Evolutionary conservation across 2,113 vertebrate genomes (phyloP).

Genomic region (Ceyx margarethae): DNA sequence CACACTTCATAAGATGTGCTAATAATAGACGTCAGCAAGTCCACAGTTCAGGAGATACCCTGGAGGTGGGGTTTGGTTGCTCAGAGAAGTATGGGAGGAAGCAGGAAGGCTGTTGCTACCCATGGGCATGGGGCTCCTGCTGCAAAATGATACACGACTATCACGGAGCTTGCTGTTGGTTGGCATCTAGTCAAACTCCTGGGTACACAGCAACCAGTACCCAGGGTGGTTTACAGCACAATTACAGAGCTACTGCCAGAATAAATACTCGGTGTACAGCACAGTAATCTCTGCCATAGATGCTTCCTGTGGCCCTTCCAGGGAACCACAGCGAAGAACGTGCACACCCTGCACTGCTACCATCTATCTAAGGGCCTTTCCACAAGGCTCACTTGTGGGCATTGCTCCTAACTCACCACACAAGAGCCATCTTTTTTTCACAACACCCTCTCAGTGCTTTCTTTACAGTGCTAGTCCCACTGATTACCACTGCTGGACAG

Average conservation of each 20-base stretch:
- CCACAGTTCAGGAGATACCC: background rate
- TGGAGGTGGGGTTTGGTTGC: background rate
- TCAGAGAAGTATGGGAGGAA: background rate
- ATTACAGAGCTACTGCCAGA: background rate
- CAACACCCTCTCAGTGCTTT: background rate
- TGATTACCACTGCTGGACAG: fast-evolving
- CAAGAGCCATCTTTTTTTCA: background rate
- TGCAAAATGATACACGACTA: background rate
- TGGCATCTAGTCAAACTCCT: constrained; percentile 4
- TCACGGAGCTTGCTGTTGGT: background rate
- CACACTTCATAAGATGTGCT: background rate
- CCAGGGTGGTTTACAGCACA: constrained; percentile 9
- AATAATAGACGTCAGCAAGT: background rate
- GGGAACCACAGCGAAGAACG: background rate
- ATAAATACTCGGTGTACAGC: background rate
- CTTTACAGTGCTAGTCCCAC: background rate
- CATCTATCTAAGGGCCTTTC: background rate
- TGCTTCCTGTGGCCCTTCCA: background rate
- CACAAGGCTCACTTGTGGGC: background rate
- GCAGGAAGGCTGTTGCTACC: constrained; percentile 6
- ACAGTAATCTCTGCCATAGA: background rate
- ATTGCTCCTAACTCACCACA: background rate
- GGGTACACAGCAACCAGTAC: background rate
- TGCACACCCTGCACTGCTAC: background rate
- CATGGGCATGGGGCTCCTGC: background rate